Percentiles rank a stretch among this genome's conserved stretches.
Conservation (phyloP, 2,113 vertebrate species). For the Pluvianellus socialis region DNA sequence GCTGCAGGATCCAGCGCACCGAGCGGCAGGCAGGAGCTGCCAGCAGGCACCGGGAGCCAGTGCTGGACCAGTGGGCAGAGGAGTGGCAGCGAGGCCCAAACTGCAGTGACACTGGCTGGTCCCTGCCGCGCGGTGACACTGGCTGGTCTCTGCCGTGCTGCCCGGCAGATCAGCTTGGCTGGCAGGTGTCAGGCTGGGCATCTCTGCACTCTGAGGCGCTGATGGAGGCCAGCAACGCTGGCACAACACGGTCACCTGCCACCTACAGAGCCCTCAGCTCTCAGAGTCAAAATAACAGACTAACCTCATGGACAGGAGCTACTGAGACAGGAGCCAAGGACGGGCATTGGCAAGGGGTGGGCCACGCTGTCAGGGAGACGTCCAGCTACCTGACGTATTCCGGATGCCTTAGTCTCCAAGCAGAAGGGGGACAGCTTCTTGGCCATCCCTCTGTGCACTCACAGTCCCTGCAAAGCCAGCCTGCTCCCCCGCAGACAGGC, state of each 20-base stretch:
- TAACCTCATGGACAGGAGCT: background rate
- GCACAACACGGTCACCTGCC: background rate
- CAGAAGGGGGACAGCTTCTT: background rate
- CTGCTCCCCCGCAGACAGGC: background rate
- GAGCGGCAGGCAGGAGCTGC: background rate
- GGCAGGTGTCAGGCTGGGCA: background rate
- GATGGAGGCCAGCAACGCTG: background rate
- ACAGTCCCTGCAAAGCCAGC: background rate
- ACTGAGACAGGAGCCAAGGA: background rate
- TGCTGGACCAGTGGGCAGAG: background rate
- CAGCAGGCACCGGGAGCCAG: background rate
- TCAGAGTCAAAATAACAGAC: background rate
- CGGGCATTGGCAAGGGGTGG: background rate
- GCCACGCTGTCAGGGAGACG: background rate
- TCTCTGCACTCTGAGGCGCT: rapidly evolving
- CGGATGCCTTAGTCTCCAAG: background rate
- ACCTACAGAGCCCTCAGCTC: background rate
- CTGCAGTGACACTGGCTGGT: rapidly evolving
- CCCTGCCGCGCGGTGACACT: background rate
- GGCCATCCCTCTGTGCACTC: background rate
- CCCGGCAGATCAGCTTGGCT: background rate
- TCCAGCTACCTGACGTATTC: background rate
- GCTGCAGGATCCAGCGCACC: background rate
- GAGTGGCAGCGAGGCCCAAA: background rate
- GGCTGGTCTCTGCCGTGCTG: background rate